Percentiles rank a stretch among this genome's conserved stretches.
These are phyloP conservation scores for Apeltes quadracus DNA, from an alignment of 2,113 vertebrate species.

Conservation along the genomic window DNA sequence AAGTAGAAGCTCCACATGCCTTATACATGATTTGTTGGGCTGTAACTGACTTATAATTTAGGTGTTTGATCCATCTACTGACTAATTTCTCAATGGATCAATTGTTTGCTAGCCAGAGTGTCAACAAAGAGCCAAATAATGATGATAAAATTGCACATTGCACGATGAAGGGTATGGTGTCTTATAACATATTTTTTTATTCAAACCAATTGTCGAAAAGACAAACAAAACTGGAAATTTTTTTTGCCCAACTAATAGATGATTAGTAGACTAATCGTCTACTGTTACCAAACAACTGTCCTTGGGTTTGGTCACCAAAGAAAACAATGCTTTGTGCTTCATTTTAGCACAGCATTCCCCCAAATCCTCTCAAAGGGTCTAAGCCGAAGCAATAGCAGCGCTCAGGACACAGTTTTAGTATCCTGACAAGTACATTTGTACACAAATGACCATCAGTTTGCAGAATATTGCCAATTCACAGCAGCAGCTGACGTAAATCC, in stretches of 20 bases:
- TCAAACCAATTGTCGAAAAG: neutral
- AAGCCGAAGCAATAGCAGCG: constrained; percentile 1
- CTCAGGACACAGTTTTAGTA: neutral
- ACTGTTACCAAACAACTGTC: neutral
- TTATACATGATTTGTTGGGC: neutral
- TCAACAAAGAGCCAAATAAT: neutral
- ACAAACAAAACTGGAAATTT: neutral
- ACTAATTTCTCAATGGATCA: neutral
- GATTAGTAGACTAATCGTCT: too few species aligned
- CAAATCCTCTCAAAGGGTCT: constrained; percentile 11
- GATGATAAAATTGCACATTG: neutral
- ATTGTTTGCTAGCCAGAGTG: neutral
- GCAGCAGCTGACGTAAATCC: constrained; percentile 31
- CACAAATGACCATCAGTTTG: constrained; percentile 50
- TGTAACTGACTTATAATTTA: neutral
- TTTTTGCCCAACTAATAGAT: neutral
- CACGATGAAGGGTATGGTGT: neutral
- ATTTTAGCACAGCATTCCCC: constrained; percentile 1
- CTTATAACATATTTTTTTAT: neutral
- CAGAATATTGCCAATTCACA: constrained; percentile 49
- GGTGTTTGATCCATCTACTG: neutral
- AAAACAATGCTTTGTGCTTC: neutral
- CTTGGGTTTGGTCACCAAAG: neutral
- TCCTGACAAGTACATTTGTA: constrained; percentile 6
- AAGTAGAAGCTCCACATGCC: constrained; percentile 14